Evolutionary conservation across 1,140 invertebrate genomes (phyloP).

Genomic region (Hyphantria cunea): DNA sequence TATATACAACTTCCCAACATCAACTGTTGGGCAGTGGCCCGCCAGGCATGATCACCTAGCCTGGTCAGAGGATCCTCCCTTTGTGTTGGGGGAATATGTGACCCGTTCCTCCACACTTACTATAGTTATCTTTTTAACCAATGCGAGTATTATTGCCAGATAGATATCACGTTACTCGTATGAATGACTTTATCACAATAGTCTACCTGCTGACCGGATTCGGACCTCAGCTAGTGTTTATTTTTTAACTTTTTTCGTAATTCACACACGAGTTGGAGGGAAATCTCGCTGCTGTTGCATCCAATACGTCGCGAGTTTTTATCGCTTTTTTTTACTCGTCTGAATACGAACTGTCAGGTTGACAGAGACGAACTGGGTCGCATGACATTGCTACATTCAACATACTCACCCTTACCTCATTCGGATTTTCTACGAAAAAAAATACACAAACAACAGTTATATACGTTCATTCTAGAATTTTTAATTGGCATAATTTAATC

Average conservation of each 20-base stretch:
- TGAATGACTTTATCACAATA: constrained; percentile 13
- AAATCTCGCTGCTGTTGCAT: constrained; percentile 60
- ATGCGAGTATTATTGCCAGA: constrained; percentile 3
- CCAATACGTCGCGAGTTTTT: constrained; percentile 53
- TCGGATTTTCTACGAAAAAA: not conserved
- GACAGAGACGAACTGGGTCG: constrained; percentile 53
- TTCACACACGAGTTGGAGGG: constrained; percentile 61
- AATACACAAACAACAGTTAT: constrained; percentile 13
- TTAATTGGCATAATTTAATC: constrained; percentile 28
- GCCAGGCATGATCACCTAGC: too few species aligned
- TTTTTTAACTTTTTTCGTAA: constrained; percentile 43
- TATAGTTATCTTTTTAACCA: too few species aligned
- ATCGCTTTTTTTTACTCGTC: constrained; percentile 59
- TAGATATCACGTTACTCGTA: not conserved
- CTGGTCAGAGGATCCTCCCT: too few species aligned
- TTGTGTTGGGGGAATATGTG: too few species aligned
- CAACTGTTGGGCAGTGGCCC: too few species aligned
- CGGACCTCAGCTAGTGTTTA: constrained; percentile 25
- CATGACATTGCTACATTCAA: constrained; percentile 3
- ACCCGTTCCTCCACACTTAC: too few species aligned
- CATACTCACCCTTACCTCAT: not conserved
- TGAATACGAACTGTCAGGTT: constrained; percentile 55
- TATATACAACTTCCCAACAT: too few species aligned
- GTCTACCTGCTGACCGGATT: constrained; percentile 26
- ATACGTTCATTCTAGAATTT: constrained; percentile 16